phyloP scores from a whole-genome alignment of 2,797 vertebrate genomes.

The Enteromius trimaculatus region DNA sequence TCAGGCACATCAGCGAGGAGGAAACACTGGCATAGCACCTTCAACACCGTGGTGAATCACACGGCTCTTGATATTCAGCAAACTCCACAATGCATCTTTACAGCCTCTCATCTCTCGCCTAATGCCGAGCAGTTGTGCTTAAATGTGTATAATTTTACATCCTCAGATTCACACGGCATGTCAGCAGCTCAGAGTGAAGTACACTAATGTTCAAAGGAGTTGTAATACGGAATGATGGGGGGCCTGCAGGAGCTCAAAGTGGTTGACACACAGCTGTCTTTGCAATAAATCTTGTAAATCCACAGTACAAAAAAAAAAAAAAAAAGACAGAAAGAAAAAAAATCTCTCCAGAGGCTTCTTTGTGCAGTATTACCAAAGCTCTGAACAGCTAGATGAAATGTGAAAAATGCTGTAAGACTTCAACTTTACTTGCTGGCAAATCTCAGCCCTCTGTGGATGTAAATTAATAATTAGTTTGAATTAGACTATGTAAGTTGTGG shows the following conservation, averaged over 20 bases:
- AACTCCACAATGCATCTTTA: conserved; percentile 69
- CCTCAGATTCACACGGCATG: conserved; percentile 78
- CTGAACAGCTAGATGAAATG: conserved; percentile 55
- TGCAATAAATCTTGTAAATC: conserved; percentile 83
- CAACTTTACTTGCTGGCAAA: conserved; percentile 53
- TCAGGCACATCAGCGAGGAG: conserved; percentile 14
- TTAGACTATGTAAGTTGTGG: conserved; percentile 15
- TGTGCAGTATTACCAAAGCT: conserved; percentile 73
- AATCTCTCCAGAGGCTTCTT: conserved; percentile 67
- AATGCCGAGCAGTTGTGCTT: conserved; percentile 73
- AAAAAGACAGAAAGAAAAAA: conserved; percentile 41
- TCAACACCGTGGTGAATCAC: conserved; percentile 64
- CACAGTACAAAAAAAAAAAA: conserved; percentile 65
- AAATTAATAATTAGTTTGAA: conserved; percentile 54
- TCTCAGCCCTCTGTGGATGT: conserved; percentile 9
- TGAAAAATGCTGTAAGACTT: conserved; percentile 54
- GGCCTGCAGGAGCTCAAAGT: conserved; percentile 74
- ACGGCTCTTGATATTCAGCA: conserved; percentile 66
- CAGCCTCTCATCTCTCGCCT: conserved; percentile 66
- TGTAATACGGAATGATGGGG: conserved; percentile 79
- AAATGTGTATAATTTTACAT: conserved; percentile 79
- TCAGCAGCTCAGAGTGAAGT: conserved; percentile 77
- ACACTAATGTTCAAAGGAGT: conserved; percentile 82
- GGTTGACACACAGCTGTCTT: conserved; percentile 83
- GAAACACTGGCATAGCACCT: conserved; percentile 51